Evolutionary conservation across 2,113 vertebrate genomes (phyloP).

Genomic region (Heloderma charlesbogerti): DNA sequence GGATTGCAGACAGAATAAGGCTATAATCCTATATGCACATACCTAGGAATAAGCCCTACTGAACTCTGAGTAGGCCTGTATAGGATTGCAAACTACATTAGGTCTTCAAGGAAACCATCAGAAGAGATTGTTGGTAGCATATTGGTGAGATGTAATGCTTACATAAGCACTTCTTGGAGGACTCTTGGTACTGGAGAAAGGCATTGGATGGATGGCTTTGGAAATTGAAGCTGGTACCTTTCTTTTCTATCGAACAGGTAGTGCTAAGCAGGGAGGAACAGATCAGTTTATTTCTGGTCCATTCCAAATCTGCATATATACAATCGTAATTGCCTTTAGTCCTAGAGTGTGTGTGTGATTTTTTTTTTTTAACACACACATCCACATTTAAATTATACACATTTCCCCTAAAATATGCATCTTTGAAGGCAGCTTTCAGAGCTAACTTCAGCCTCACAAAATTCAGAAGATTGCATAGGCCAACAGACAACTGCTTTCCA

Average conservation of each 20-base stretch:
- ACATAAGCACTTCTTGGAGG: neutral
- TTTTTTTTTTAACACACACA: too few species aligned
- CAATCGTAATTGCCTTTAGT: too few species aligned
- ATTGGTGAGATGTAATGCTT: neutral
- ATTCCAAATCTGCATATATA: neutral
- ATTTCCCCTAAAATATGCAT: neutral
- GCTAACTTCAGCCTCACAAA: too few species aligned
- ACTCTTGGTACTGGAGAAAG: constrained; percentile 53
- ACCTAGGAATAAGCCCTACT: neutral
- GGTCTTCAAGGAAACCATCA: neutral
- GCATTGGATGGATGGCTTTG: neutral
- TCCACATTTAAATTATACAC: neutral
- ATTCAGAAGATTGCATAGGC: too few species aligned
- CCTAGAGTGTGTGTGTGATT: too few species aligned
- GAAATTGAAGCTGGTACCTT: neutral
- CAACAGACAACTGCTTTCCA: too few species aligned
- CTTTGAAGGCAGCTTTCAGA: neutral
- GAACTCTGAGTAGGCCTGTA: too few species aligned
- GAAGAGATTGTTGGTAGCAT: neutral
- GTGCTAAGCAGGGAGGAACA: too few species aligned
- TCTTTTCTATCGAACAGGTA: constrained; percentile 17
- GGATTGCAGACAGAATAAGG: neutral
- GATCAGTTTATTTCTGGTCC: neutral
- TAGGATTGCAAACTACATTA: neutral
- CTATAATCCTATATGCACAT: neutral